Percentiles rank a stretch among this genome's conserved stretches.
Conservation (phyloP, 2,888 invertebrate species). For the Monoplex corrugatus region DNA sequence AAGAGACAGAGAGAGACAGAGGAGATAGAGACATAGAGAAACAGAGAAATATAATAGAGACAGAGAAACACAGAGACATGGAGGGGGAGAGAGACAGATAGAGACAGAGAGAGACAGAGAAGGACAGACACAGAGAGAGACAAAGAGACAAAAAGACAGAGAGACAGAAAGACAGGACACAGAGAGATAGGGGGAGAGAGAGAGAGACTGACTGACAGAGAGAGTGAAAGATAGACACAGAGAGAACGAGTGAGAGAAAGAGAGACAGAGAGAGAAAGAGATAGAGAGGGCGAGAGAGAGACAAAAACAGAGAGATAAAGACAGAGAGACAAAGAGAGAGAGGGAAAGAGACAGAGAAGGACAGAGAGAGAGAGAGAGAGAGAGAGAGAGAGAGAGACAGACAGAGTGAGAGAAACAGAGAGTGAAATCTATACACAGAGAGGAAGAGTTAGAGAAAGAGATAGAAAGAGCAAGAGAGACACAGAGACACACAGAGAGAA, state of each 20-base stretch:
- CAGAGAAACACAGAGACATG: no score
- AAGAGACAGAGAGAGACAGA: no score
- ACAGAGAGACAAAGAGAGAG: no score
- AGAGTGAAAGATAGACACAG: no score
- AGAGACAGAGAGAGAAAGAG: background rate
- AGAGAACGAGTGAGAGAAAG: background rate
- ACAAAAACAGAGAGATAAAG: no score
- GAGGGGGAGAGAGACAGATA: background rate
- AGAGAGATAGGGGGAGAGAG: background rate
- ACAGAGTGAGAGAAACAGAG: background rate
- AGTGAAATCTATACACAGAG: background rate
- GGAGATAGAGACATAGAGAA: no score
- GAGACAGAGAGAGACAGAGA: background rate
- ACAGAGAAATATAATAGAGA: no score
- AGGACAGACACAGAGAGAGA: background rate
- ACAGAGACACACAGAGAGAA: background rate
- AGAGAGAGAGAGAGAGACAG: no score
- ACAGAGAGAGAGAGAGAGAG: no score
- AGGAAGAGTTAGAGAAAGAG: no score
- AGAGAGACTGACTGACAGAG: background rate
- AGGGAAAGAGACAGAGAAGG: no score
- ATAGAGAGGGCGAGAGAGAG: no score
- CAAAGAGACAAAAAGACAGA: background rate
- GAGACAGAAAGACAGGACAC: constrained; percentile 26
- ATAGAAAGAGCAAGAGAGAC: background rate